Percentiles rank a stretch among this genome's conserved stretches.
Evolutionary conservation across 1,140 invertebrate genomes (phyloP).

Genomic region (Drosophila obscura): DNA sequence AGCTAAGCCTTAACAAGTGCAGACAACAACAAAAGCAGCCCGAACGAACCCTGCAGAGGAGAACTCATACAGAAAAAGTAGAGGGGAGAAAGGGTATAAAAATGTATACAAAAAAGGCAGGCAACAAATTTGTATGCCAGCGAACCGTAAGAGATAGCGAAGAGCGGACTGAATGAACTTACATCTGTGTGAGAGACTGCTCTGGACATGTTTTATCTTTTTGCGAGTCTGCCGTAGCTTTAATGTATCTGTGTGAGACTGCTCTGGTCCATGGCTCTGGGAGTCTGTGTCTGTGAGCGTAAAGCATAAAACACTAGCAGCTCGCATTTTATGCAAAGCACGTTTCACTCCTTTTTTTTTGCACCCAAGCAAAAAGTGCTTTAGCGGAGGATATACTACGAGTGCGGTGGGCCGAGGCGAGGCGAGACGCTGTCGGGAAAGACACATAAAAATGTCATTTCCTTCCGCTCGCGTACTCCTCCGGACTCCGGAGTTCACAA

Average conservation of each 20-base stretch:
- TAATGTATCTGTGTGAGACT: too few relatives aligned
- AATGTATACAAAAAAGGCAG: conserved; percentile 39
- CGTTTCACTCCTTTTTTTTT: conserved; percentile 46
- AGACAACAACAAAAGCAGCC: conserved; percentile 42
- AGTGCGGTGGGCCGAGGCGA: too few relatives aligned
- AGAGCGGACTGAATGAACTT: conserved; percentile 43
- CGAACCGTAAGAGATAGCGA: conserved; percentile 67
- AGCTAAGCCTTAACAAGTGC: conserved; percentile 45
- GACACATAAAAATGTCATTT: conserved; percentile 73
- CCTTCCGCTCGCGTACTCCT: conserved; percentile 52
- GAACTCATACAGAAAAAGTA: neutral
- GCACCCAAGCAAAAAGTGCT: conserved; percentile 17
- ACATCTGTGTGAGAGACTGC: neutral
- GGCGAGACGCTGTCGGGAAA: conserved; percentile 8
- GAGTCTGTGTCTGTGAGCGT: conserved; percentile 16
- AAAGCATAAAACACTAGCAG: conserved; percentile 37
- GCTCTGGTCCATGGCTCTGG: too few relatives aligned
- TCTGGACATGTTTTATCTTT: too few relatives aligned
- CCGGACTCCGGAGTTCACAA: conserved; percentile 33
- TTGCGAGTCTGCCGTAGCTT: too few relatives aligned
- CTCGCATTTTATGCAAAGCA: conserved; percentile 64
- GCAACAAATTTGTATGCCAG: conserved; percentile 62
- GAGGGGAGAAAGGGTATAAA: conserved; percentile 8
- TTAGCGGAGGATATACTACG: neutral
- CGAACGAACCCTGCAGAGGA: conserved; percentile 41